Percentiles rank a stretch among this genome's conserved stretches.
phyloP scores from a whole-genome alignment of 2,888 invertebrate genomes.

The Chalcis sispes region DNA sequence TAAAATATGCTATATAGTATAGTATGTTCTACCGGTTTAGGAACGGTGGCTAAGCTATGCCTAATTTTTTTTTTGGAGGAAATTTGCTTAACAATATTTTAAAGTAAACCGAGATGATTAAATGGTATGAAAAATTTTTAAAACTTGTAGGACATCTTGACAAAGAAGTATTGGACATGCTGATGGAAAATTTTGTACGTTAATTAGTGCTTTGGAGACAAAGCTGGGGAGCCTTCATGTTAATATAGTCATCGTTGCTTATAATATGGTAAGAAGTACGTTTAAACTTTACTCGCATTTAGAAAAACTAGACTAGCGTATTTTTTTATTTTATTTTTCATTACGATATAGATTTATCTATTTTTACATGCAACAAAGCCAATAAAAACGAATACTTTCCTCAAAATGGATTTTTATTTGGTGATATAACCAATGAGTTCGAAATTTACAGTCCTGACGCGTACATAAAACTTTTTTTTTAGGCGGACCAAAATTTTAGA shows the following conservation, averaged over 20 bases:
- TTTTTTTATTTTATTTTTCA: too few species aligned
- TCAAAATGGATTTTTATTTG: neutral
- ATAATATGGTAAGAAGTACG: slow-evolving; percentile 33
- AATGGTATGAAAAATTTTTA: slow-evolving; percentile 25
- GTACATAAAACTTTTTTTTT: slow-evolving; percentile 41
- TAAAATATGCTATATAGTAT: too few species aligned
- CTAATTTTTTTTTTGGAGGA: slow-evolving; percentile 47
- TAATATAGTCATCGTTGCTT: slow-evolving; percentile 36
- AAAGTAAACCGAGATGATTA: slow-evolving; percentile 11
- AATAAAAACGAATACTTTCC: neutral
- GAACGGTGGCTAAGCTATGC: slow-evolving; percentile 25
- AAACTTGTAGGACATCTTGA: slow-evolving; percentile 1
- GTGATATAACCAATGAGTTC: slow-evolving; percentile 51
- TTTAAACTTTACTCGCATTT: slow-evolving; percentile 66
- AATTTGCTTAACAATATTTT: slow-evolving; percentile 42
- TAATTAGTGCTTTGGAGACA: slow-evolving; percentile 6
- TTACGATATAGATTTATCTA: slow-evolving; percentile 47
- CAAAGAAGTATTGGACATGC: slow-evolving; percentile 18
- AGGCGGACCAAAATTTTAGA: slow-evolving; percentile 44
- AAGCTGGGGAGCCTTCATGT: slow-evolving; percentile 3
- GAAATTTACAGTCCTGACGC: neutral
- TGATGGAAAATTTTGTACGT: slow-evolving; percentile 27
- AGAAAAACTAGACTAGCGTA: slow-evolving; percentile 61
- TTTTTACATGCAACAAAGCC: slow-evolving; percentile 5
- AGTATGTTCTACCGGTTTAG: slow-evolving; percentile 37